Base-by-base conservation (phyloP, 2,888 invertebrate genomes). In the Pachymerium ferrugineum region DNA sequence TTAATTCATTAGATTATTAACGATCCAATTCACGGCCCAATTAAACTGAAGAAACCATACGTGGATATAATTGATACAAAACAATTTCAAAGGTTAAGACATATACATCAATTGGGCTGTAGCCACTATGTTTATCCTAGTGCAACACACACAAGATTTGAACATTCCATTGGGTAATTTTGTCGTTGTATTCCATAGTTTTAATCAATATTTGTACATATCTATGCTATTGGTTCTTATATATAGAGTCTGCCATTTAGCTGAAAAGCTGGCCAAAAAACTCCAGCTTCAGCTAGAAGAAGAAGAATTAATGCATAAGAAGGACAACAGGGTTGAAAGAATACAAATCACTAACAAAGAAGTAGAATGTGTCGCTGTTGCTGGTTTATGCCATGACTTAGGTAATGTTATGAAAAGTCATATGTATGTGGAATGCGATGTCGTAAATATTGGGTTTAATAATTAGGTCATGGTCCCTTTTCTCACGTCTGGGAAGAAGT, bases 71-170 rank as follows among this genome's bases (percentile, higher is more conserved):
- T 89, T 3, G 85, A 86, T 78, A 88, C 88, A 0, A 83, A 82
- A 0, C 83, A 87, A 77, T 89, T 89, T 78, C 87, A 88, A 80
- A 82, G 89, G n/a, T 82, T 89, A 1, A 83, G 87, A 47, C 81
- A 82, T 73, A 79, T 89, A 10, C 85, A 85, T 76, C 89, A 89
- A 80, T 80, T 87, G 12, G 88, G 88, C 0, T 77, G 83, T 2
- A 78, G 84, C 28, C 81, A 84, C 74, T 81, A 82, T 70, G 83
- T 86, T 0, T 85, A 83, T 76, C 87, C 87, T 0, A 81, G 83
- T 0, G 86, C 86, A 0, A 80, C 81, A 1, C 85, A 88, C 78
- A 85, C 84, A 70, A 83, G 89, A 76, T 89, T 86, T 81, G 86
- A 87, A 67, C 89, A 89, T 79, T 86, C 85, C 68, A 78, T 88